These are phyloP conservation scores for Zaprionus obscuricornis DNA, from an alignment of 2,888 invertebrate species.

Conservation along the genomic window DNA sequence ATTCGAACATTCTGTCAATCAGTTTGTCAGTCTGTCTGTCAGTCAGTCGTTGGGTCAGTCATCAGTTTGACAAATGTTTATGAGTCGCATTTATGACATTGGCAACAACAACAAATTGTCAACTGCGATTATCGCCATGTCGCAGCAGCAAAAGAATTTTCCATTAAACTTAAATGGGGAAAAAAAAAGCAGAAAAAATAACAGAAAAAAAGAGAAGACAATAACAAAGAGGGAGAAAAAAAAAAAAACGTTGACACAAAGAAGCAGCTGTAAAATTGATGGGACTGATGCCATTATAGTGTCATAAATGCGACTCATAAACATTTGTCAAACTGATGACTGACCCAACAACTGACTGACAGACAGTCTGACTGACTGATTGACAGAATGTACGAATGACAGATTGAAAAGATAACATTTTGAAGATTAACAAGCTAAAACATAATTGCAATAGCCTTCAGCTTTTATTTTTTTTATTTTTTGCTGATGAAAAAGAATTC, in stretches of 20 bases:
- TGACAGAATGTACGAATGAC: too few relatives aligned
- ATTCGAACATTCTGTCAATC: too few relatives aligned
- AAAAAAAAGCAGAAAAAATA: conserved; percentile 1
- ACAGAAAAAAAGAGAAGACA: conserved; percentile 38
- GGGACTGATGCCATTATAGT: conserved; percentile 25
- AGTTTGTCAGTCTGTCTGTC: too few relatives aligned
- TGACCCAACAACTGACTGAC: too few relatives aligned
- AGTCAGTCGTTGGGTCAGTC: too few relatives aligned
- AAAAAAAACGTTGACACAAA: conserved; percentile 54
- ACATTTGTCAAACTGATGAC: conserved; percentile 28
- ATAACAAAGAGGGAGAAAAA: conserved; percentile 12
- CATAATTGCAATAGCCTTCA: too few relatives aligned
- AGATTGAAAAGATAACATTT: too few relatives aligned
- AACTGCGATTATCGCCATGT: conserved; percentile 47
- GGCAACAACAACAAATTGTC: conserved; percentile 56
- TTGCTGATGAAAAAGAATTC: too few relatives aligned
- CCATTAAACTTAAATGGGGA: conserved; percentile 32
- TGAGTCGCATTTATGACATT: too few relatives aligned
- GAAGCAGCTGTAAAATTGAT: conserved; percentile 56
- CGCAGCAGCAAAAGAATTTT: conserved; percentile 16
- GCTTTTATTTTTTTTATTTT: too few relatives aligned
- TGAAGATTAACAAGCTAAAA: too few relatives aligned
- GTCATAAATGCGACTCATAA: conserved; percentile 34
- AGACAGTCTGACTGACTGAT: too few relatives aligned
- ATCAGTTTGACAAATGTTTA: conserved; percentile 31